Evolutionary conservation across 2,797 vertebrate species (phyloP), one percentile per base, ranked within the genome.

Genomic region (Anniella stebbinsi): DNA sequence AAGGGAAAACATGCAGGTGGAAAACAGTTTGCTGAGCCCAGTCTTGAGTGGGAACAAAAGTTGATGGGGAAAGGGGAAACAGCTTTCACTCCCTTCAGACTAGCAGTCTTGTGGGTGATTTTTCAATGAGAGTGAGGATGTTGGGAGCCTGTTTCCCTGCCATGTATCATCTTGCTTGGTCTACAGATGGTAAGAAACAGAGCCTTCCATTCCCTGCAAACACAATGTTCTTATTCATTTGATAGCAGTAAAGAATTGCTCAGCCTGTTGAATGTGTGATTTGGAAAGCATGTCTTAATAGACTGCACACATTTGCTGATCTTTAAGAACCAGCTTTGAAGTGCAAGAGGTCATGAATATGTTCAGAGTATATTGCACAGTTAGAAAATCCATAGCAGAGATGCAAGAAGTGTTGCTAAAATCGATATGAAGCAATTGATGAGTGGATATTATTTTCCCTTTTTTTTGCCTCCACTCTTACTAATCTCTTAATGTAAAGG

Each of bases 381-480:
- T 78, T 73, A 86, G 84, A 72, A 86, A 86, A 86, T 73, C 69
- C 51, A 86, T 86, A 73, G 12, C 30, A 45, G 63, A 84, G 82
- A 84, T 67, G 41, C 63, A 84, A 86, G 69, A 75, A 86, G 23
- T 86, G 84, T 66, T 63, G 28, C 73, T 77, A 77, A 77, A 77
- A 77, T 87, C 73, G 15, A 77, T 87, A 87, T 33, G 57, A 45
- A 77, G 54, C 77, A 87, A 87, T 77, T 87, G 85, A 76, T 77
- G 73, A 41, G 17, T 2, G 38, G 73, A 76, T 87, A 76, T 77
- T 87, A 66, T 77, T 75, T 54, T 11, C 73, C 51, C 18, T 13
- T 18, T 66, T 13, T 33, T 51, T 81, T 10, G 30, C 36, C 28
- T 66, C 36, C 70, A 73, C 51, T 57, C 70, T 86, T 73, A 38